Evolutionary conservation across 2,888 invertebrate genomes (phyloP), one percentile per base, ranked within the genome.

Genomic region (Nudaria mundana): DNA sequence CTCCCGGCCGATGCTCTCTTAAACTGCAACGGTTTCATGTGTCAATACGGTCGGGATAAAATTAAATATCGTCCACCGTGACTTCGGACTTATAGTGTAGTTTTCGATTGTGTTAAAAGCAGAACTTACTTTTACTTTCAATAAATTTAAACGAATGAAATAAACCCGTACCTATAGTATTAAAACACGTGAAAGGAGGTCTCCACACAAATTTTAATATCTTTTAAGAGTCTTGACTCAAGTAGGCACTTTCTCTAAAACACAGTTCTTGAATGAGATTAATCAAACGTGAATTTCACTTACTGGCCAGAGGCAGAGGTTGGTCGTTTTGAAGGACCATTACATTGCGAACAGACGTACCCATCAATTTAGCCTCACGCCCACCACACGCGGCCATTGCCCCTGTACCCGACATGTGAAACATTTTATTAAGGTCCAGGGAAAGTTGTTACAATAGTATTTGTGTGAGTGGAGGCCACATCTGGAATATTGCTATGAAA

Each of bases 261-360:
- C 68, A 66, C 58, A 47, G 64, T 56, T 63, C 68, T 66, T 64
- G 63, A 76, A 76, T 71, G 71, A 80, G 81, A 83, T 83, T 84
- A 84, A 83, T 84, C 81, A 83, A 79, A 79, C 81, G 83, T 84
- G 75, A 84, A 83, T 81, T 84, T 83, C 81, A 77, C 78, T 81
- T 78, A 80, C 80, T 79, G 77, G 71, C 79, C 74, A 67, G 71
- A 66, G 80, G 70, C n/a, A n/a, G n/a, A n/a, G 81, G 71, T 73
- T 77, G 77, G 81, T 76, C 81, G 75, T 81, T 86, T 83, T 84
- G 85, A 85, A 84, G 85, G 81, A 78, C 83, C 85, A 83, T 85
- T 86, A 81, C 82, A 76, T 81, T 77, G 81, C 71, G 80, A 78
- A 83, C 80, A 81, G 82, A 84, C 85, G 78, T 85, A 81, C 78